Evolutionary conservation across 2,888 invertebrate genomes (phyloP), one percentile per base, ranked within the genome.

Genomic region (Merodon equestris): DNA sequence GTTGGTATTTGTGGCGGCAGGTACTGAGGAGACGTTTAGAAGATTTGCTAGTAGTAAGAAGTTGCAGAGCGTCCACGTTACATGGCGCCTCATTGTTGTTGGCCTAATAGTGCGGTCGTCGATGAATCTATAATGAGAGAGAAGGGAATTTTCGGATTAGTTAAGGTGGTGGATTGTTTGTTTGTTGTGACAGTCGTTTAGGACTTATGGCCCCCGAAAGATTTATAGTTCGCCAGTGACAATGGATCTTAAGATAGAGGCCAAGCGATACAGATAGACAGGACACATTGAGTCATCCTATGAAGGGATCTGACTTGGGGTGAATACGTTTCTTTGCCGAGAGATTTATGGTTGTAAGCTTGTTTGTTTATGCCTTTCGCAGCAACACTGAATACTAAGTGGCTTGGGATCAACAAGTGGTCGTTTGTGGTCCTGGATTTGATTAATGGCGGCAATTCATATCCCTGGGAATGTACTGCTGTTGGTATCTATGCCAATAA

Each of bases 381-480:
- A 67, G 40, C 56, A 56, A 71, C 61, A 63, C 53, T 72, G 72
- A 67, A 67, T 77, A 68, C 72, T 53, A 72, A 72, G 57, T 53
- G 63, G 67, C 47, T 63, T 53, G 40, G 72, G 72, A 77, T 77
- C 77, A 77, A 77, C 77, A 72, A 68, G 77, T 77, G 67, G 67
- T 72, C 63, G 67, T 58, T 63, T 77, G 61, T 67, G 56, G 60
- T 51, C 45, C 51, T 18, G 57, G 63, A 77, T 77, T 77, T 77
- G 77, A 77, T 72, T 72, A 77, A 77, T 77, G 72, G 67, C 34
- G 40, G 58, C 72, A 63, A 77, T 77, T 72, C 67, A 63, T 77
- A 72, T 72, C 53, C 67, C 53, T 51, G 44, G 50, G 53, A 61
- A 40, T 51, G 48, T 56, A 57, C 40, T 57, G 61, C 61, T 27